Evolutionary conservation across 2,113 vertebrate genomes (phyloP).

Genomic region (Chlamydotis undulata): DNA sequence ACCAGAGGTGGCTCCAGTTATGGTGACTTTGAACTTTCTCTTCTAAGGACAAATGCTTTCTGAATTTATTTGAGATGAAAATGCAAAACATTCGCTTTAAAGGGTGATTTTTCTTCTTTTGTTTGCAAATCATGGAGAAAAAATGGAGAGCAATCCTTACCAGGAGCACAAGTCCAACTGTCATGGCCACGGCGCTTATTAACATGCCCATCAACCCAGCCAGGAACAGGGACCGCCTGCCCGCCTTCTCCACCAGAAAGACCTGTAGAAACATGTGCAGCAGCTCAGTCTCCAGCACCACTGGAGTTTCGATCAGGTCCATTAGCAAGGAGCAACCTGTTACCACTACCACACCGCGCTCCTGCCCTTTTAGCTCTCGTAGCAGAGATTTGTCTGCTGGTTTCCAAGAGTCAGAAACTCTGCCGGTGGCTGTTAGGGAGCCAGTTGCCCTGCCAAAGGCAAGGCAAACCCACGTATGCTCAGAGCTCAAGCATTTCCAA

Average conservation of each 20-base stretch:
- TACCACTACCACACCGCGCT: background rate
- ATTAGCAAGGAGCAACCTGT: background rate
- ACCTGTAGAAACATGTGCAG: constrained; percentile 75
- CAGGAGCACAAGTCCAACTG: constrained; percentile 85
- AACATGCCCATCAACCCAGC: constrained; percentile 90
- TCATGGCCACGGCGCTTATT: constrained; percentile 86
- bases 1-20: background rate
- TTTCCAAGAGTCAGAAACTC: background rate
- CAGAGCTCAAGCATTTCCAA: background rate
- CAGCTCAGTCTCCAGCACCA: background rate
- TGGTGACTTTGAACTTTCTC: background rate
- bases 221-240: constrained; percentile 86
- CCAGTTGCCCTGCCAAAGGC: background rate
- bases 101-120: background rate
- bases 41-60: background rate
- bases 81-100: background rate
- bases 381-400: background rate
- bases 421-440: background rate
- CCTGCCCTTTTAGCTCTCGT: background rate
- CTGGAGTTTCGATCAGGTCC: background rate
- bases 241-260: constrained; percentile 88
- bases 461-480: background rate
- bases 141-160: constrained; percentile 70
- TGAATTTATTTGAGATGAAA: background rate
- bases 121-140: background rate